A percentile compares a stretch with the other conserved stretches of the same genome.
phyloP scores from a whole-genome alignment of 2,113 vertebrate genomes.

The Oncorhynchus keta region DNA sequence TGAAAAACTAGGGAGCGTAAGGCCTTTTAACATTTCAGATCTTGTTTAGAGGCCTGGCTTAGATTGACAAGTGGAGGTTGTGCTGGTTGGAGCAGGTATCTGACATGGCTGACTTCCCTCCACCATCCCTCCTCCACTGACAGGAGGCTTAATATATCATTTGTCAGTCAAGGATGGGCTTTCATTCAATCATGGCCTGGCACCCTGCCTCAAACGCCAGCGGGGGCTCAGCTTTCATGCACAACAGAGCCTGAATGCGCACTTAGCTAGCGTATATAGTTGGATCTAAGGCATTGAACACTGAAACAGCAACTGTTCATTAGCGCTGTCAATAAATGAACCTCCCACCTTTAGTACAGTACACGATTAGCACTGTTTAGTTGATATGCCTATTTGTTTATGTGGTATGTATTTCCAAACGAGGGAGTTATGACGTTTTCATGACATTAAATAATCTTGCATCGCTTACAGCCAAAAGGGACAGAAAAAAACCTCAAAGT shows the following conservation, averaged over 20 bases:
- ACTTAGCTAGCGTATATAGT: constrained; percentile 36
- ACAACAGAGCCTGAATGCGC: constrained; percentile 52
- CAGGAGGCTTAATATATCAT: constrained; percentile 81
- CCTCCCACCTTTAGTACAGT: constrained; percentile 33
- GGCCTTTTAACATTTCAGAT: constrained; percentile 77
- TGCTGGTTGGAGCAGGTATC: constrained; percentile 74
- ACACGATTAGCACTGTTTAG: constrained; percentile 20
- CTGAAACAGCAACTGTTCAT: constrained; percentile 42
- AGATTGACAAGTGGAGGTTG: constrained; percentile 77
- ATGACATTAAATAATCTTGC: constrained; percentile 66
- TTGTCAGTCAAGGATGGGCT: constrained; percentile 78
- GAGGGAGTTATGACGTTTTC: constrained; percentile 53
- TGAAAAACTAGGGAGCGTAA: constrained; percentile 61
- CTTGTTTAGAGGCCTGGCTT: constrained; percentile 66
- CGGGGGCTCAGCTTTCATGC: constrained; percentile 63
- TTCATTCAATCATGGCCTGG: constrained; percentile 75
- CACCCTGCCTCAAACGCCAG: constrained; percentile 64
- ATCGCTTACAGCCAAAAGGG: constrained; percentile 70
- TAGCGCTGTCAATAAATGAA: constrained; percentile 40
- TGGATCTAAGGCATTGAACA: constrained; percentile 31
- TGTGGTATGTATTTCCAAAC: constrained; percentile 33
- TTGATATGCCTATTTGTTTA: constrained; percentile 21
- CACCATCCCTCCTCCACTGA: constrained; percentile 44
- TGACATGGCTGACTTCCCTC: constrained; percentile 69
- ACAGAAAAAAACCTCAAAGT: constrained; percentile 73